Evolutionary conservation across 2,113 vertebrate species (phyloP).

Genomic region (Corythornis madagascariensis): DNA sequence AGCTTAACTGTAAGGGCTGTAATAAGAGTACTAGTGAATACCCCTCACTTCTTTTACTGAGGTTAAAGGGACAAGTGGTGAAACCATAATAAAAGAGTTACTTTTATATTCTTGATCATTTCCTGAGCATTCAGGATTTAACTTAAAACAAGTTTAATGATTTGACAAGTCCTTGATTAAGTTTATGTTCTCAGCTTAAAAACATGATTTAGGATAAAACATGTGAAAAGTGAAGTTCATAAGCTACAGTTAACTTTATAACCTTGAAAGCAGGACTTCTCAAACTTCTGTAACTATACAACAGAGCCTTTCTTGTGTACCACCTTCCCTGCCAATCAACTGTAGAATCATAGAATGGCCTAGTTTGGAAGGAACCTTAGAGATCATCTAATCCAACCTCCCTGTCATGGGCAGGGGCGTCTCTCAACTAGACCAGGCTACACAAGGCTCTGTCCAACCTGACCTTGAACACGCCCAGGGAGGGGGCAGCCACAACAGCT

Average conservation of each 20-base stretch:
- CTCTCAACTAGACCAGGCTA: too few relatives aligned
- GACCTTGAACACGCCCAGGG: too few relatives aligned
- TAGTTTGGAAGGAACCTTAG: too few relatives aligned
- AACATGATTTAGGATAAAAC: background rate
- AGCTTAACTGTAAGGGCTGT: background rate
- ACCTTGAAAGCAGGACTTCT: background rate
- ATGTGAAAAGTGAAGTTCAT: background rate
- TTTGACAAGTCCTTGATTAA: background rate
- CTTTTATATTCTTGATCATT: background rate
- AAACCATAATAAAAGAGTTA: background rate
- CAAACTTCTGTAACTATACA: background rate
- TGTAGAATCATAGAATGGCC: too few relatives aligned
- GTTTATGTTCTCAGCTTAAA: conserved; percentile 13
- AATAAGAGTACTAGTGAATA: background rate
- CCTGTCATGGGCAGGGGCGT: too few relatives aligned
- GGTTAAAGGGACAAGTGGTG: background rate
- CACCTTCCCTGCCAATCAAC: background rate
- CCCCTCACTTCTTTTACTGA: background rate
- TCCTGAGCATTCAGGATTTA: background rate
- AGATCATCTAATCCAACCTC: too few relatives aligned
- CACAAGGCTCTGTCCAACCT: too few relatives aligned
- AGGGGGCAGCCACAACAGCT: too few relatives aligned
- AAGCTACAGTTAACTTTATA: background rate
- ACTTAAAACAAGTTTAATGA: background rate
- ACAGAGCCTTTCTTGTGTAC: background rate